Percentiles rank a stretch among this genome's conserved stretches.
Evolutionary conservation across 2,113 vertebrate species (phyloP).

Genomic region (Mionectes macconnelli): DNA sequence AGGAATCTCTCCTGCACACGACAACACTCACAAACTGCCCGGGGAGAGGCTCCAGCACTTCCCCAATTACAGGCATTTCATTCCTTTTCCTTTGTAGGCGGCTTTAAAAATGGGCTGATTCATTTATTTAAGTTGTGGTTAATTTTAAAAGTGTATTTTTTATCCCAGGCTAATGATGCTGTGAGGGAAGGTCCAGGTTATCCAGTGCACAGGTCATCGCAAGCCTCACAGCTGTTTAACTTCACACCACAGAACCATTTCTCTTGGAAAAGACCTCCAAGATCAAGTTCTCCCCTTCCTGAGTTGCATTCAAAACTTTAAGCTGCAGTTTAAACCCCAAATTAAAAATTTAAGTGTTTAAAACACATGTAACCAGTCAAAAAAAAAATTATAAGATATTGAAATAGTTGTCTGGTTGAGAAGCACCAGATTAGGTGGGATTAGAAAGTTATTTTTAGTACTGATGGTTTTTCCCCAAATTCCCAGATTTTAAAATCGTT

Average conservation of each 20-base stretch:
- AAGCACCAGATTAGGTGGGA: neutral
- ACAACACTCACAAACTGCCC: neutral
- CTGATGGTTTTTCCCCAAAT: neutral
- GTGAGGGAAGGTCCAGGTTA: neutral
- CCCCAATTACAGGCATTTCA: neutral
- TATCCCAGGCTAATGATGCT: accelerated
- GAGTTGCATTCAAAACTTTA: neutral
- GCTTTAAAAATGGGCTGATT: neutral
- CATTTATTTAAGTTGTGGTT: neutral
- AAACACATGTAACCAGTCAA: neutral
- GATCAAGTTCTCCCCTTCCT: neutral
- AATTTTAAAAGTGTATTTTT: neutral
- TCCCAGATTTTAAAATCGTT: neutral
- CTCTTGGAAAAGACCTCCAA: neutral
- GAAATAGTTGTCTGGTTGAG: neutral
- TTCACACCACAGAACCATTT: neutral
- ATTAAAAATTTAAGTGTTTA: neutral
- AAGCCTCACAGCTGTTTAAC: neutral
- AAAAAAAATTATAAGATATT: neutral
- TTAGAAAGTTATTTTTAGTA: neutral
- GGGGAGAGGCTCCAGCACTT: neutral
- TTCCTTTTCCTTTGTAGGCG: neutral
- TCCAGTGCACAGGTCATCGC: accelerated
- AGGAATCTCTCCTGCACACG: neutral
- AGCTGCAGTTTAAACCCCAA: neutral